Conservation (phyloP, 2,888 invertebrate species). For the Athalia cordata region DNA sequence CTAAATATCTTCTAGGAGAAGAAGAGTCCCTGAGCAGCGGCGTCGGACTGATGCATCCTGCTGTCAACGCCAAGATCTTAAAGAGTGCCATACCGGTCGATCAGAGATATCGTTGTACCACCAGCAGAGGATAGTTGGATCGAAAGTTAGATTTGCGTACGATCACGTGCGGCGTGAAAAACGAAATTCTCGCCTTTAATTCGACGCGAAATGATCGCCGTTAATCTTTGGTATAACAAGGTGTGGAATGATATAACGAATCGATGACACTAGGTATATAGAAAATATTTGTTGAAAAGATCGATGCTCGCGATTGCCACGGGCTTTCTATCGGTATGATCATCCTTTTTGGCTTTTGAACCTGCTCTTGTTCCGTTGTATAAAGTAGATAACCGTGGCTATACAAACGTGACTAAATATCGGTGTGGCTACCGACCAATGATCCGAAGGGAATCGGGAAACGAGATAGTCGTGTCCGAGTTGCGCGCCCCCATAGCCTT, state of each 20-base stretch:
- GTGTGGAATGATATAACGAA: too few relatives aligned
- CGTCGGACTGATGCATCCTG: constrained; percentile 45
- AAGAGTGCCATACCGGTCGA: constrained; percentile 20
- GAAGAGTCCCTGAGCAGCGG: constrained; percentile 1
- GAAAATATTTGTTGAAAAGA: too few relatives aligned
- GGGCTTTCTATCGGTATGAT: constrained; percentile 4
- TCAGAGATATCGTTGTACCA: background rate
- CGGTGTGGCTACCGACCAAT: constrained; percentile 29
- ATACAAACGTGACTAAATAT: constrained; percentile 32
- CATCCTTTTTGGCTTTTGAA: constrained; percentile 23
- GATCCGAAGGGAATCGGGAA: constrained; percentile 41
- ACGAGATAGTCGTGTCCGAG: constrained; percentile 44
- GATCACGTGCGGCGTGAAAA: too few relatives aligned
- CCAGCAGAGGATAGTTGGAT: background rate
- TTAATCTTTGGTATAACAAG: too few relatives aligned
- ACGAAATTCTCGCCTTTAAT: background rate
- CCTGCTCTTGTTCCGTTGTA: background rate
- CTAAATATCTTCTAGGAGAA: constrained; percentile 62
- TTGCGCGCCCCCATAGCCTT: constrained; percentile 18
- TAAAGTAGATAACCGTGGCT: background rate
- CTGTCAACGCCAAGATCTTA: constrained; percentile 40
- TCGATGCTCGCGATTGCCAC: too few relatives aligned
- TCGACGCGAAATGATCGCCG: background rate
- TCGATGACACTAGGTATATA: too few relatives aligned
- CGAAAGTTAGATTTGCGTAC: background rate